Evolutionary conservation across 2,113 vertebrate species (phyloP).

Genomic region (Meriones unguiculatus): DNA sequence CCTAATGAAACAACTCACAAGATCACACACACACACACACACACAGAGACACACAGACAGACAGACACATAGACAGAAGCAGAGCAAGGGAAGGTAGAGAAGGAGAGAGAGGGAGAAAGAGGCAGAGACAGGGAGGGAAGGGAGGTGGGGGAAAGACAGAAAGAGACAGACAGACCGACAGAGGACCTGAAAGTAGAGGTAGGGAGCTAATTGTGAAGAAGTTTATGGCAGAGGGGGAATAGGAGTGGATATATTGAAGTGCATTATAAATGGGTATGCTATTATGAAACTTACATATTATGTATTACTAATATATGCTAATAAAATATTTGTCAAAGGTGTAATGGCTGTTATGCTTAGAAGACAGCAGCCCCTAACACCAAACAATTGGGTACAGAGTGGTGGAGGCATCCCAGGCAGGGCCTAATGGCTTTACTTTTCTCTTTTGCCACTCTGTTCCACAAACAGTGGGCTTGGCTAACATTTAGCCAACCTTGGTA

Average conservation of each 20-base stretch:
- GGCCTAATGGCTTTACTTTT: neutral
- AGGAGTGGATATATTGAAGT: neutral
- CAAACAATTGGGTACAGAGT: neutral
- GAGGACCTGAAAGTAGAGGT: neutral
- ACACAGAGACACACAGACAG: too few species aligned
- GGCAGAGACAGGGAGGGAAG: neutral
- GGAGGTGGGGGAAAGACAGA: too few species aligned
- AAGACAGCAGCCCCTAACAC: neutral
- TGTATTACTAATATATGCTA: neutral
- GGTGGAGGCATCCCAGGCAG: neutral
- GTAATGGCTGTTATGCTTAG: too few species aligned
- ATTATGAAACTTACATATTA: neutral
- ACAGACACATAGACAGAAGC: neutral
- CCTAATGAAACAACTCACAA: neutral
- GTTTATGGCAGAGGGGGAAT: neutral
- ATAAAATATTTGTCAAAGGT: neutral
- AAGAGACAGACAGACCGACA: neutral
- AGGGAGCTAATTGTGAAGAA: neutral
- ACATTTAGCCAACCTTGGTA: accelerated
- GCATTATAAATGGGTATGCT: neutral
- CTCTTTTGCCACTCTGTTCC: neutral
- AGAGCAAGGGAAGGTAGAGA: neutral
- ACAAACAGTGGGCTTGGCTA: neutral
- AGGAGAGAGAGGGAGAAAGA: neutral
- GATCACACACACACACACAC: too few species aligned